Conservation (phyloP, 2,113 vertebrate genomes). For the Rissa tridactyla region DNA sequence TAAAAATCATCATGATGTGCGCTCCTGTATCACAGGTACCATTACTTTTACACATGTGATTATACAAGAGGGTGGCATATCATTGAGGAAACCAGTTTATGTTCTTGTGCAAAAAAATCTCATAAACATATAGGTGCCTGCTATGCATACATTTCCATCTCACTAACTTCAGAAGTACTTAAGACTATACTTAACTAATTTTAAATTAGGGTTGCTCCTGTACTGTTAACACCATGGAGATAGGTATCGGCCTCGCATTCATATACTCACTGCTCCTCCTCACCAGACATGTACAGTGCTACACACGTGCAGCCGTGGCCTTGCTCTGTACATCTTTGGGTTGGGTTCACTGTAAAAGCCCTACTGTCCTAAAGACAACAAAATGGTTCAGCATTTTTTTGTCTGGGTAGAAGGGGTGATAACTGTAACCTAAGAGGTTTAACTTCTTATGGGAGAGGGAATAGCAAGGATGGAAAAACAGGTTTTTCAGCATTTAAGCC, state of each 20-base stretch:
- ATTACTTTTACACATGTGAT: background rate
- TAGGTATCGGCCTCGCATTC: background rate
- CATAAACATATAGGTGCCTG: background rate
- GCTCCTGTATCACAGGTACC: background rate
- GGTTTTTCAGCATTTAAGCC: background rate
- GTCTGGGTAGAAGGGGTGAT: background rate
- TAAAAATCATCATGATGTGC: background rate
- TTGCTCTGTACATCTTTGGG: background rate
- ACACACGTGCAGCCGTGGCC: background rate
- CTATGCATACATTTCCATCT: background rate
- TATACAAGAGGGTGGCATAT: background rate
- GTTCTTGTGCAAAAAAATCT: background rate
- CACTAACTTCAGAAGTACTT: background rate
- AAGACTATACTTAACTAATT: background rate
- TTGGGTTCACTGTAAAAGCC: background rate
- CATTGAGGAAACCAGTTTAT: background rate
- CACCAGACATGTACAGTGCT: background rate
- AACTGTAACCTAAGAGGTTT: background rate
- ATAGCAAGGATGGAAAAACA: background rate
- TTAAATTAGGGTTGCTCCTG: background rate
- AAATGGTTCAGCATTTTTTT: background rate
- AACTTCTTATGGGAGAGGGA: background rate
- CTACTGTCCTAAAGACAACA: background rate
- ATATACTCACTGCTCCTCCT: background rate
- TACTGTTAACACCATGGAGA: background rate